Percentiles rank a stretch among this genome's conserved stretches.
Conservation (phyloP, 2,113 vertebrate species). For the Grammomys surdaster region DNA sequence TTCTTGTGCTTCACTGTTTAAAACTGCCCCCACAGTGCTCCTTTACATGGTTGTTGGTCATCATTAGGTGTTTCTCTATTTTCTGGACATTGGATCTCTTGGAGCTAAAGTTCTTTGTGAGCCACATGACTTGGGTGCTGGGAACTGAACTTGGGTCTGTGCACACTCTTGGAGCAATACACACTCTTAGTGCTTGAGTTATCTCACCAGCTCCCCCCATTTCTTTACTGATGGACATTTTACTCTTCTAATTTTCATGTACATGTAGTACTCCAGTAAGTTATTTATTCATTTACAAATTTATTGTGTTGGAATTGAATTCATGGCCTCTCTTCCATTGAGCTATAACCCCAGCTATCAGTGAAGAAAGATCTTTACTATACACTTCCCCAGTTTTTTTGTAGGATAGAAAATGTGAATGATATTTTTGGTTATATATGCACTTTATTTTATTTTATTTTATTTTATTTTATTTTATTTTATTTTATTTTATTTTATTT, state of each 20-base stretch:
- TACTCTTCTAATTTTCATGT: conserved; percentile 1
- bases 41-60: neutral
- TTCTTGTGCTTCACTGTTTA: neutral
- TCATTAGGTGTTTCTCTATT: conserved; percentile 22
- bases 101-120: neutral
- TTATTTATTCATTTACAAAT: neutral
- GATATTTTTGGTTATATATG: neutral
- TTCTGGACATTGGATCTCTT: neutral
- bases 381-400: neutral
- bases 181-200: too few relatives aligned
- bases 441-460: neutral
- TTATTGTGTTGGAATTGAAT: neutral
- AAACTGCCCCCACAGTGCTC: neutral
- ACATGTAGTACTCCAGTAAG: neutral
- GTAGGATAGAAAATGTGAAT: neutral
- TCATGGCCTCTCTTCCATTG: neutral
- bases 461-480: too few relatives aligned
- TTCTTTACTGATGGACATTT: neutral
- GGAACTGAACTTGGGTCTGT: neutral
- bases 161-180: neutral
- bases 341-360: neutral
- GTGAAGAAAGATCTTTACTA: neutral
- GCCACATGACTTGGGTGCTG: too few relatives aligned
- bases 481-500: neutral
- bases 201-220: neutral